Evolutionary conservation across 2,113 vertebrate genomes (phyloP), one percentile per base, ranked within the genome.

Genomic region (Malaclemys terrapin): DNA sequence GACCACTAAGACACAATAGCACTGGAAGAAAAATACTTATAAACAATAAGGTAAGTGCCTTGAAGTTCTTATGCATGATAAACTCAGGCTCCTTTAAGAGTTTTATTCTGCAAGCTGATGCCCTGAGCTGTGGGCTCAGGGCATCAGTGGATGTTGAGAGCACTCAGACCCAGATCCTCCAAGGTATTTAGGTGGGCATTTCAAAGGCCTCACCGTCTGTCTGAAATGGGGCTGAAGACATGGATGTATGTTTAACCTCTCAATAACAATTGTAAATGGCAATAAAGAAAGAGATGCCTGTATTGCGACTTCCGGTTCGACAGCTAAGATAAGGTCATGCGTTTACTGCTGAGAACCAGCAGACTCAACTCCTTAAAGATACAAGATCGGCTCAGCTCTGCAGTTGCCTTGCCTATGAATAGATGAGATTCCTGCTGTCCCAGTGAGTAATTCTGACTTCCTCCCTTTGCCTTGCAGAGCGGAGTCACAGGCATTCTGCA

Each of bases 371-470:
- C 96, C 95, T 91, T 86, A 96, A 93, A 91, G 93, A 85, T 80
- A 91, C 88, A 72, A 47, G 83, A 90, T 94, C 93, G 90, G 91
- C 88, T 94, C 82, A 91, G 96, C 91, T 95, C 86, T 54, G 80
- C 87, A 83, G 56, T 92, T 94, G 96, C 93, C 75, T 95, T 94
- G 98, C 98, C 98, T 98, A 98, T 99, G 99, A 98, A 99, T 99
- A 99, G 99, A 99, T 98, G 98, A 99, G 99, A 99, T 98, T 99
- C 99, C 99, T 98, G 98, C 98, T 98, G 98, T 98, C 98, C 98
- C 98, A 97, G 98, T 99, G 99, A 99, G 99, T 99, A 99, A 99
- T 98, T 98, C 98, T 96, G 97, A 98, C 98, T 98, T 98, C 98
- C 98, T 98, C 97, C 96, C 1, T 84, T 88, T 12, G 97, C 97